phyloP scores from a whole-genome alignment of 2,888 invertebrate species.

The Panopea generosa region DNA sequence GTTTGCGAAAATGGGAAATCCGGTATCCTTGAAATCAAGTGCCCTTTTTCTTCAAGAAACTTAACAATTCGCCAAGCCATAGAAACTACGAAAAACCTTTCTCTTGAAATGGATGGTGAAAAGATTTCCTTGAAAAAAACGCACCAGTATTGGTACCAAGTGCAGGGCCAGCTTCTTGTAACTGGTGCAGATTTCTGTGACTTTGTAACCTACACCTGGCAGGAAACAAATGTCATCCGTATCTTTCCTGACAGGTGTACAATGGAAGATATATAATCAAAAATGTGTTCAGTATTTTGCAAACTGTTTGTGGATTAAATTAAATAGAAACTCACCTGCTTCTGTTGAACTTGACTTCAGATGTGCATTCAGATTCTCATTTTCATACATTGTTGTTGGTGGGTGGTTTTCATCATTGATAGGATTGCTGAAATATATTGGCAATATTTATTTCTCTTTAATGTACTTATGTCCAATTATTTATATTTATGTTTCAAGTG shows the following conservation, averaged over 20 bases:
- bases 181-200: constrained; percentile 19
- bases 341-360: background rate
- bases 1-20: constrained; percentile 34
- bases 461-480: too few species aligned
- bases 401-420: too few species aligned
- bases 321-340: background rate
- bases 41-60: constrained; percentile 42
- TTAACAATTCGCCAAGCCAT: background rate
- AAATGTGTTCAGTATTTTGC: constrained; percentile 11
- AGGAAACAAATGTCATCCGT: background rate
- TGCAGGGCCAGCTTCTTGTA: constrained; percentile 15
- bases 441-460: too few species aligned
- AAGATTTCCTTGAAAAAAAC: constrained; percentile 7
- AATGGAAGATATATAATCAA: constrained; percentile 11
- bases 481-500: too few species aligned
- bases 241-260: constrained; percentile 2
- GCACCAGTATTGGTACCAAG: constrained; percentile 23
- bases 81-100: background rate
- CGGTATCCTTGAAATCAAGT: constrained; percentile 51
- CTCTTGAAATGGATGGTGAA: constrained; percentile 7
- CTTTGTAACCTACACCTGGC: constrained; percentile 23
- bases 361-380: too few species aligned
- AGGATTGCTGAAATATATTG: too few species aligned
- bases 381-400: too few species aligned
- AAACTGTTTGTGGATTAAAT: too few species aligned